Conservation (phyloP, 1,140 invertebrate genomes). For the Anoplolepis gracilipes region DNA sequence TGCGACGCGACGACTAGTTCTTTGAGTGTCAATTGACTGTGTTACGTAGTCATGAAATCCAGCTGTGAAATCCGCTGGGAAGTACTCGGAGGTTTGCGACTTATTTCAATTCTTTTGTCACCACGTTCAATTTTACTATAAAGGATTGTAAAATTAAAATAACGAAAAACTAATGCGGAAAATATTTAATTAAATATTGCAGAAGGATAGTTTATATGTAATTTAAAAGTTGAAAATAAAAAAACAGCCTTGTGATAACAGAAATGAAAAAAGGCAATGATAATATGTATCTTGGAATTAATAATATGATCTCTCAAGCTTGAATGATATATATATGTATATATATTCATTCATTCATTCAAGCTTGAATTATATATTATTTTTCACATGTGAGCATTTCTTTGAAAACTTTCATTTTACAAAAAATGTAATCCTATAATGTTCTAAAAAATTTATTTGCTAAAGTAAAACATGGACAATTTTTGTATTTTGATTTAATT, state of each 20-base stretch:
- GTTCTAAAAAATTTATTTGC: background rate
- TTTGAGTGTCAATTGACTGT: conserved; percentile 30
- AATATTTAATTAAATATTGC: background rate
- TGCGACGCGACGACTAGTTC: background rate
- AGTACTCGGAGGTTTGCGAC: background rate
- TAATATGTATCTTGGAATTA: too few species aligned
- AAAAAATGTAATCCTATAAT: background rate
- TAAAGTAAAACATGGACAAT: background rate
- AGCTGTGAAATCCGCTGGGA: background rate
- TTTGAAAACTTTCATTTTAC: too few species aligned
- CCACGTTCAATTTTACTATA: background rate
- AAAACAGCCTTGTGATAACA: too few species aligned
- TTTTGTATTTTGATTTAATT: background rate
- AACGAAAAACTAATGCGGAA: background rate
- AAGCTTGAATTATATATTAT: too few species aligned
- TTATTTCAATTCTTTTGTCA: background rate
- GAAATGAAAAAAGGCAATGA: too few species aligned
- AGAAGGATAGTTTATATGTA: background rate
- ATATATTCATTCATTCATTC: too few species aligned
- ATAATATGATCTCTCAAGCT: too few species aligned
- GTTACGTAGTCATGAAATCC: background rate
- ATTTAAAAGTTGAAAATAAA: background rate
- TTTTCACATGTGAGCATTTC: too few species aligned
- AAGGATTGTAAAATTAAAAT: background rate
- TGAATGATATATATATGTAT: too few species aligned